phyloP scores from a whole-genome alignment of 2,113 vertebrate genomes.

The Nycticryphes semicollaris region DNA sequence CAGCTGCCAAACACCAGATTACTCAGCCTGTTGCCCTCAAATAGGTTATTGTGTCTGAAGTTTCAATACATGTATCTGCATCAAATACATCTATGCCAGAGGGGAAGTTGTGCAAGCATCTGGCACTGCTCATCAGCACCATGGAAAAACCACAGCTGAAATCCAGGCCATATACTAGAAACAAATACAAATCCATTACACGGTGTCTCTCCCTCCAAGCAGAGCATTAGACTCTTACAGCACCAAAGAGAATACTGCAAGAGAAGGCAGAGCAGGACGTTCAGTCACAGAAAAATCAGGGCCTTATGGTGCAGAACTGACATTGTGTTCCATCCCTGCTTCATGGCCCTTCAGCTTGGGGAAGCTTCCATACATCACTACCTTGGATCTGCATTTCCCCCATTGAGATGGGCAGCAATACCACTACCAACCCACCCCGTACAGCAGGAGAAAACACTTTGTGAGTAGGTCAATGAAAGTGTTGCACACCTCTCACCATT shows the following conservation, averaged over 20 bases:
- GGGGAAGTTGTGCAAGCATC: constrained; percentile 38
- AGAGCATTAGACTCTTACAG: neutral
- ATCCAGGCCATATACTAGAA: neutral
- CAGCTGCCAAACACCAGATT: constrained; percentile 58
- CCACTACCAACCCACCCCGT: fast-evolving
- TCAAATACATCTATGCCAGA: neutral
- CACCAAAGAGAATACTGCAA: neutral
- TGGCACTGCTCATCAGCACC: neutral
- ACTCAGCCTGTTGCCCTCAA: constrained; percentile 44
- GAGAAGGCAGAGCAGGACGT: neutral
- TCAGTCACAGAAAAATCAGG: neutral
- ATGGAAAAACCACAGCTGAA: neutral
- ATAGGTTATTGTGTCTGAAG: constrained; percentile 16
- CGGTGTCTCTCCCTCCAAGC: neutral
- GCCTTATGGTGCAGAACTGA: fast-evolving
- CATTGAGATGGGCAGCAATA: no score
- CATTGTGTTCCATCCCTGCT: neutral
- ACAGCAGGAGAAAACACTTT: neutral
- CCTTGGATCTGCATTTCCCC: neutral
- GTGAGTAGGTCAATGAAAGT: neutral
- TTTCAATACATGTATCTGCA: constrained; percentile 1
- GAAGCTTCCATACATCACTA: neutral
- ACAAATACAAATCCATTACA: neutral
- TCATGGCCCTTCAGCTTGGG: neutral
- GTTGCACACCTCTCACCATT: neutral